Percentiles rank a stretch among this genome's conserved stretches.
These are phyloP conservation scores for Gymnocephalus cernua DNA, from an alignment of 2,113 vertebrate genomes.

Conservation along the genomic window DNA sequence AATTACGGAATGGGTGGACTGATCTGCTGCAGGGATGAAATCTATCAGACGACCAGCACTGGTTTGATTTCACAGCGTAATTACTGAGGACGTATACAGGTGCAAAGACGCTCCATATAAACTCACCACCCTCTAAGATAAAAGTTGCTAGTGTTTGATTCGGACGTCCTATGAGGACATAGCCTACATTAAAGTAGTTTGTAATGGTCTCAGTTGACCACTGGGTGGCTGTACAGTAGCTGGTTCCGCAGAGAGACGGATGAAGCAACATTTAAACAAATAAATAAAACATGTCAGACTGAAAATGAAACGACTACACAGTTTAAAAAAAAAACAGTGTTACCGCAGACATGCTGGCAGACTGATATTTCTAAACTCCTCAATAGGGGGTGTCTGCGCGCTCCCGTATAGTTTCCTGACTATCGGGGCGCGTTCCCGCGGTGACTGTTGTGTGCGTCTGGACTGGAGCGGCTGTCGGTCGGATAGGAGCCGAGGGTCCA, in stretches of 20 bases:
- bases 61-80: not conserved
- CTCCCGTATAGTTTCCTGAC: constrained; percentile 38
- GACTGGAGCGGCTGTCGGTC: constrained; percentile 56
- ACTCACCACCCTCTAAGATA: not conserved
- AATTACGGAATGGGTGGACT: not conserved
- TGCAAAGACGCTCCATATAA: not conserved
- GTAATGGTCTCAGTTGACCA: constrained; percentile 1
- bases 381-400: constrained; percentile 31
- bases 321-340: accelerated
- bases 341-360: accelerated
- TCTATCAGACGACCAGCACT: not conserved
- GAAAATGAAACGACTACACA: accelerated
- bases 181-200: not conserved
- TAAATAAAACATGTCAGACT: not conserved
- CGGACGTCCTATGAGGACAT: not conserved
- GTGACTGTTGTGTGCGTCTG: constrained; percentile 20
- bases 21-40: not conserved
- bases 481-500: constrained; percentile 36
- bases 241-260: not conserved
- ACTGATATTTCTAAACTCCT: not conserved
- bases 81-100: not conserved
- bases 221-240: constrained; percentile 35
- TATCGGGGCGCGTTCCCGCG: constrained; percentile 67
- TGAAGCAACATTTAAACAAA: not conserved
- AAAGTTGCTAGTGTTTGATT: not conserved